These are phyloP conservation scores for Drosophila kambysellisi DNA, from an alignment of 2,888 invertebrate genomes.

Conservation along the genomic window DNA sequence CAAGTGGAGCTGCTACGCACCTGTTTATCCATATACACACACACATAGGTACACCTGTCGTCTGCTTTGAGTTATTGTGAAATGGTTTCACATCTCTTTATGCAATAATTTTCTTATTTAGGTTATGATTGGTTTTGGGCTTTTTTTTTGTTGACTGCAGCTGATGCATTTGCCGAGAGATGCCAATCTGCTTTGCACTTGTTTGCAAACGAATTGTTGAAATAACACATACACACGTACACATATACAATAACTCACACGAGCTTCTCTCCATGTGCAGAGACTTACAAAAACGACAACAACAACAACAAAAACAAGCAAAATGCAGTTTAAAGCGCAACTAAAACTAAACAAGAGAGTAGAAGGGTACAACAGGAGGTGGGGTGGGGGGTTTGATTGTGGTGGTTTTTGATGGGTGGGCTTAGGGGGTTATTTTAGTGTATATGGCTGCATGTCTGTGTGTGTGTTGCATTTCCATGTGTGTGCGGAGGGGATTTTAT, in stretches of 20 bases:
- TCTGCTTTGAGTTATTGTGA: conserved; percentile 10
- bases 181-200: conserved; percentile 44
- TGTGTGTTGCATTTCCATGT: conserved; percentile 47
- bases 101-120: conserved; percentile 47
- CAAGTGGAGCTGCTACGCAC: conserved; percentile 57
- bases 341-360: conserved; percentile 75
- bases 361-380: conserved; percentile 26
- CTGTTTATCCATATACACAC: conserved; percentile 36
- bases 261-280: conserved; percentile 55
- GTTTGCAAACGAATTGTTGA: conserved; percentile 66
- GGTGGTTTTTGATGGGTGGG: conserved; percentile 1
- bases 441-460: conserved; percentile 17
- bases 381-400: conserved; percentile 1
- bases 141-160: conserved; percentile 5
- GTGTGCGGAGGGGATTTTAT: conserved; percentile 65
- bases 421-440: conserved; percentile 30
- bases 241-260: conserved; percentile 20
- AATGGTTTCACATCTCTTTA: conserved; percentile 3
- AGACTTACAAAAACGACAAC: conserved; percentile 59
- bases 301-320: conserved; percentile 46
- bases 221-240: conserved; percentile 33
- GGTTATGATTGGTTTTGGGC: conserved; percentile 43
- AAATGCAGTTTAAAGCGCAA: conserved; percentile 77
- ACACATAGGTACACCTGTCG: conserved; percentile 6
- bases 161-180: conserved; percentile 16